These are phyloP conservation scores for Egretta garzetta DNA, from an alignment of 2,113 vertebrate species.

Conservation along the genomic window DNA sequence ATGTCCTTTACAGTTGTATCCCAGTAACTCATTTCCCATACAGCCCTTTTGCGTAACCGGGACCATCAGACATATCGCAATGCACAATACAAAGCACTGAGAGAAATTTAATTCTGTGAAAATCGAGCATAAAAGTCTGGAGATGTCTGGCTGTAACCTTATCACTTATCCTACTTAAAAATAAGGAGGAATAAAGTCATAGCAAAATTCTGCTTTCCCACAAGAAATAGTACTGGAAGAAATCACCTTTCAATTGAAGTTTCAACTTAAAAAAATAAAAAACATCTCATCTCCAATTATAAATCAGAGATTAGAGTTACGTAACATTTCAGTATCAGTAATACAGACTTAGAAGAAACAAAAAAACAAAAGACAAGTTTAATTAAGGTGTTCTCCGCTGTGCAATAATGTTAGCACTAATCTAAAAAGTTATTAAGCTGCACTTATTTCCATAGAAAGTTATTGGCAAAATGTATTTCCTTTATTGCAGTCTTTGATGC, in stretches of 20 bases:
- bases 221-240: neutral
- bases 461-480: conserved; percentile 49
- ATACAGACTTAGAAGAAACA: neutral
- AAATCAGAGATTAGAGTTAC: neutral
- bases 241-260: neutral
- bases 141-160: neutral
- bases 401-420: conserved; percentile 21
- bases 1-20: neutral
- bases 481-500: conserved; percentile 48
- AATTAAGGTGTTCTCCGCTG: conserved; percentile 47
- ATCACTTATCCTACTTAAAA: neutral
- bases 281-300: neutral
- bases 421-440: conserved; percentile 34
- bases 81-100: neutral
- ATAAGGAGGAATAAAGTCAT: neutral
- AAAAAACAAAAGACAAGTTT: conserved; percentile 19
- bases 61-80: neutral
- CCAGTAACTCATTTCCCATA: neutral
- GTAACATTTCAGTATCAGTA: neutral
- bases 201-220: neutral
- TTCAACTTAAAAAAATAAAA: neutral
- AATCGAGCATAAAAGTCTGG: neutral
- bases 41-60: neutral
- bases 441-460: conserved; percentile 58
- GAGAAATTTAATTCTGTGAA: neutral